Percentiles rank a stretch among this genome's conserved stretches.
phyloP scores from a whole-genome alignment of 1,140 invertebrate species.

The Meloidogyne exigua region DNA sequence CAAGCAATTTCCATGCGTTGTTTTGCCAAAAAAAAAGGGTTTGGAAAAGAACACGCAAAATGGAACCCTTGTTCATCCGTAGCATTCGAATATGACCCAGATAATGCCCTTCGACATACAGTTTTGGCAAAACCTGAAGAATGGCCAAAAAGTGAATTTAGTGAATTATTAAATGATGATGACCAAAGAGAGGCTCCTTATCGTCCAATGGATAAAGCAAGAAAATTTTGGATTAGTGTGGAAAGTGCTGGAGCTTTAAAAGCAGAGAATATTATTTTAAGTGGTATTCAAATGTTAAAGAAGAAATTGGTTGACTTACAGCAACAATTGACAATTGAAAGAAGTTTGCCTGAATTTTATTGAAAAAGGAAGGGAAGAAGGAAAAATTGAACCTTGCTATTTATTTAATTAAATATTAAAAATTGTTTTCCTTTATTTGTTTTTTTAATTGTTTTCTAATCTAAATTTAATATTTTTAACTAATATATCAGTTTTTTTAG shows the following conservation, averaged over 20 bases:
- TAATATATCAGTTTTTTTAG: too few species aligned
- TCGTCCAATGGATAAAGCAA: slow-evolving; percentile 87
- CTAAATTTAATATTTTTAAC: too few species aligned
- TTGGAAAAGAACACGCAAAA: slow-evolving; percentile 99
- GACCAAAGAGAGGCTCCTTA: slow-evolving; percentile 78
- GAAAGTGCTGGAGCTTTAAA: slow-evolving; percentile 88
- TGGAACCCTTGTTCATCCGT: slow-evolving; percentile 99
- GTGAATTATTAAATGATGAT: slow-evolving; percentile 84
- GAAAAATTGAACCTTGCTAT: too few species aligned
- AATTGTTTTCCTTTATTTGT: neutral
- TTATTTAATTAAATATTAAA: neutral
- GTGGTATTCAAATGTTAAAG: slow-evolving; percentile 41
- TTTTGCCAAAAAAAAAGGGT: slow-evolving; percentile 89
- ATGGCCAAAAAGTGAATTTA: slow-evolving; percentile 86
- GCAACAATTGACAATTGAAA: slow-evolving; percentile 37
- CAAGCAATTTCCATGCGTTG: slow-evolving; percentile 78
- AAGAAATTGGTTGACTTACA: slow-evolving; percentile 47
- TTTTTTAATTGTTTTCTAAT: too few species aligned
- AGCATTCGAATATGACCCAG: slow-evolving; percentile 98
- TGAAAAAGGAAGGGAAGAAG: neutral
- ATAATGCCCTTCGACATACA: slow-evolving; percentile 93
- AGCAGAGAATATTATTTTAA: slow-evolving; percentile 87
- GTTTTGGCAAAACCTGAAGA: slow-evolving; percentile 95
- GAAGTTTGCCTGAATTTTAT: slow-evolving; percentile 23
- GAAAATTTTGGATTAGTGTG: slow-evolving; percentile 95